Percentiles rank a stretch among this genome's conserved stretches.
phyloP scores from a whole-genome alignment of 2,113 vertebrate species.

The Hemichromis elongatus region DNA sequence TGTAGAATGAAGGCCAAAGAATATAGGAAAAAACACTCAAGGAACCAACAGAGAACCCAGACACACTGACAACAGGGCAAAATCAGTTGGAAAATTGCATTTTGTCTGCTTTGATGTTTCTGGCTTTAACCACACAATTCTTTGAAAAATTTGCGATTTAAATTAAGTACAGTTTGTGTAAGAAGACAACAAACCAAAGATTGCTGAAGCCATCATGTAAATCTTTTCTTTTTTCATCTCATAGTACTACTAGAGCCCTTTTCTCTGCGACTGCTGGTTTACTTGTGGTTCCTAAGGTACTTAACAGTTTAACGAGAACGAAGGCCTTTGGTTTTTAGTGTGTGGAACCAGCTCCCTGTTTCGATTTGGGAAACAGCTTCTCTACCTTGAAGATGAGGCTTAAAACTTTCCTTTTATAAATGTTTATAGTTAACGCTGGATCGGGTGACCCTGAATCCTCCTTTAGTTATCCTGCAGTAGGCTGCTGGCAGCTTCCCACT shows the following conservation, averaged over 20 bases:
- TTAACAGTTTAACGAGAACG: background rate
- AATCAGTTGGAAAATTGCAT: background rate
- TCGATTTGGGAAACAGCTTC: background rate
- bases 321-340: rapidly evolving
- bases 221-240: background rate
- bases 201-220: background rate
- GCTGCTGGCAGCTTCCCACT: background rate
- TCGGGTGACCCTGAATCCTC: background rate
- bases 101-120: background rate
- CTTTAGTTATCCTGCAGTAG: background rate
- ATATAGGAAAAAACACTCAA: background rate
- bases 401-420: background rate
- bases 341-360: background rate
- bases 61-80: background rate
- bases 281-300: background rate
- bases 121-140: background rate
- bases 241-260: background rate
- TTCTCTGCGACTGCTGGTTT: background rate
- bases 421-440: background rate
- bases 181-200: background rate
- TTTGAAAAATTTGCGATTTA: background rate
- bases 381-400: background rate
- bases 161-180: background rate
- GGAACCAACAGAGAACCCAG: background rate
- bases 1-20: background rate